Conservation (phyloP, 2,888 invertebrate species). For the Yponomeuta cagnagella region DNA sequence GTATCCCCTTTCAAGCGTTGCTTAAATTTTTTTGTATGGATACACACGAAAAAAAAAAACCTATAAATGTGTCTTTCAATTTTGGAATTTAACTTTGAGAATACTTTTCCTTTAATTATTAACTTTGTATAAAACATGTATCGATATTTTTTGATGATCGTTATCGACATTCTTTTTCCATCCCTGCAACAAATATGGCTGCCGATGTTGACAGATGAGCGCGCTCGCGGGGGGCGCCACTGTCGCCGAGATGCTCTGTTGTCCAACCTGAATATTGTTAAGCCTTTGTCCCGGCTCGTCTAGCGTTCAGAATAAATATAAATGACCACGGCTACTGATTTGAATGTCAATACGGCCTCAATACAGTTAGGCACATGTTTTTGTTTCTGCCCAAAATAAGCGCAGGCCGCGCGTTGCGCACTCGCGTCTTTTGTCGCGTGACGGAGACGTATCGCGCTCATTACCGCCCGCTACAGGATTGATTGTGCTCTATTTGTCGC, state of each 20-base stretch:
- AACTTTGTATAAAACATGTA: no score
- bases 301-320: conserved; percentile 55
- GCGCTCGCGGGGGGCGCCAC: conserved; percentile 62
- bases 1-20: no score
- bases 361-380: conserved; percentile 59
- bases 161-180: neutral
- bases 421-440: conserved; percentile 12
- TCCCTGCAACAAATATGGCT: conserved; percentile 48
- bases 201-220: conserved; percentile 63
- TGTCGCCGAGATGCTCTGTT: conserved; percentile 67
- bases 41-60: no score
- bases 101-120: no score
- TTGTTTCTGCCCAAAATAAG: conserved; percentile 62
- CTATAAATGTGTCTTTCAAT: no score
- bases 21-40: no score
- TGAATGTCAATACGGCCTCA: conserved; percentile 64
- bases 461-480: neutral
- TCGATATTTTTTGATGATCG: no score
- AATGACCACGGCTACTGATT: conserved; percentile 68
- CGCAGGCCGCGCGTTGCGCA: conserved; percentile 26
- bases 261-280: conserved; percentile 66
- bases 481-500: neutral
- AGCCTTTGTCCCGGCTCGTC: conserved; percentile 54
- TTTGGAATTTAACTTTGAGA: no score
- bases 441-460: conserved; percentile 10